Conservation (phyloP, 53 echinoderm and acorn worm species). For the Crossaster papposus region DNA sequence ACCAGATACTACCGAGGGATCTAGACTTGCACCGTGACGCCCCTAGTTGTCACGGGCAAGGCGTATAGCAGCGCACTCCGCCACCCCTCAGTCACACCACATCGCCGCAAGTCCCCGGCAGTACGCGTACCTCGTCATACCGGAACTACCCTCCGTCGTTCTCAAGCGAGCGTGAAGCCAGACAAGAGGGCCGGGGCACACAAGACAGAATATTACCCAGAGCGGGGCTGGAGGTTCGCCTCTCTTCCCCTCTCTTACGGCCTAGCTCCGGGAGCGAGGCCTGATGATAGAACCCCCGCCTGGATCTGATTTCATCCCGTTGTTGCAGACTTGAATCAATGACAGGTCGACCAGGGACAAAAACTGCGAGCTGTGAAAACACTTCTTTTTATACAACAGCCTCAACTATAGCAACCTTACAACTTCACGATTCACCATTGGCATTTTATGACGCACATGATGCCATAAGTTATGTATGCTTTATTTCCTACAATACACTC, state of each 20-base stretch:
- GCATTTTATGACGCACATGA: not conserved
- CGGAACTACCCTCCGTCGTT: slow-evolving; percentile 60
- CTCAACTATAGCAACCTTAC: not conserved
- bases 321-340: not conserved
- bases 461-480: not conserved
- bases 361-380: not conserved
- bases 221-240: not conserved
- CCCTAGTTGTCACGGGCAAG: not conserved
- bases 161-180: slow-evolving; percentile 57
- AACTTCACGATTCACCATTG: not conserved
- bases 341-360: not conserved
- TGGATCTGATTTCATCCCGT: slow-evolving; percentile 42
- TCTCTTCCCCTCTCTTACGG: not conserved
- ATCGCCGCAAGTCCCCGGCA: slow-evolving; percentile 15
- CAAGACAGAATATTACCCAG: not conserved
- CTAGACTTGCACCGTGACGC: too few relatives aligned
- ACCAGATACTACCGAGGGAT: not conserved
- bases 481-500: not conserved
- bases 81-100: not conserved
- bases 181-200: slow-evolving; percentile 1
- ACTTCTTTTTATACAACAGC: not conserved
- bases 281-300: slow-evolving; percentile 28
- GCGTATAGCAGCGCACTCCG: not conserved
- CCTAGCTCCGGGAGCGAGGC: slow-evolving; percentile 12
- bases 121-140: slow-evolving; percentile 27